A percentile compares a stretch with the other conserved stretches of the same genome.
Conservation (phyloP, 2,113 vertebrate species). For the Acinonyx jubatus region DNA sequence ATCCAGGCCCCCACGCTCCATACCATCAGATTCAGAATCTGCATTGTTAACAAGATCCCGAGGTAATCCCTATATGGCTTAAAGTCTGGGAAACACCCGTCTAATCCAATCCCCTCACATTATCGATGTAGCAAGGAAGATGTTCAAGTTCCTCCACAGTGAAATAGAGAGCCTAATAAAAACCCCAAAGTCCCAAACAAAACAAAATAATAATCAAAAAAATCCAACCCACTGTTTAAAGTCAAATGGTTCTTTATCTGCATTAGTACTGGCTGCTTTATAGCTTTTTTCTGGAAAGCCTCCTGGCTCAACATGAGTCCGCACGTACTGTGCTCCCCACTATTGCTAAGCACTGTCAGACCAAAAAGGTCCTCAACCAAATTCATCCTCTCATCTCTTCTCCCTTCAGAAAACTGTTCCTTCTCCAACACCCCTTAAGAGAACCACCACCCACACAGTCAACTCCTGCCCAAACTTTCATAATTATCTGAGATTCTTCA, state of each 20-base stretch:
- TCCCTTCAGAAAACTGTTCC: background rate
- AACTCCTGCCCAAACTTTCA: background rate
- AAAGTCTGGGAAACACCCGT: background rate
- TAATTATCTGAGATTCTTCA: background rate
- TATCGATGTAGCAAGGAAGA: background rate
- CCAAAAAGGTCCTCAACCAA: background rate
- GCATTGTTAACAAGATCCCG: background rate
- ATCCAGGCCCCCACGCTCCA: background rate
- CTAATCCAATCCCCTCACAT: background rate
- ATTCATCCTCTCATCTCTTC: background rate
- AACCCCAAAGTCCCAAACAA: background rate
- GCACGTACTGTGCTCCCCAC: background rate
- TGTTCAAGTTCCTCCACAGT: background rate
- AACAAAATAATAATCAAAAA: background rate
- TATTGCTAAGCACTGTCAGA: background rate
- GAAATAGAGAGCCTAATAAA: background rate
- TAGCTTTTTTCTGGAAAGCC: background rate
- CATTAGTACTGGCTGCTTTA: background rate
- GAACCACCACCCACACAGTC: background rate
- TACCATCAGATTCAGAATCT: background rate
- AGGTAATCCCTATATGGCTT: background rate
- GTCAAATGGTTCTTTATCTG: background rate
- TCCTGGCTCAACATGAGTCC: background rate
- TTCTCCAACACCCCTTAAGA: background rate
- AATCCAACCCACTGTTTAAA: background rate